Evolutionary conservation across 37 sponge, comb jelly and placozoan species (phyloP), one percentile per base, ranked within the genome.

Genomic region (Theonella swinhoei): DNA sequence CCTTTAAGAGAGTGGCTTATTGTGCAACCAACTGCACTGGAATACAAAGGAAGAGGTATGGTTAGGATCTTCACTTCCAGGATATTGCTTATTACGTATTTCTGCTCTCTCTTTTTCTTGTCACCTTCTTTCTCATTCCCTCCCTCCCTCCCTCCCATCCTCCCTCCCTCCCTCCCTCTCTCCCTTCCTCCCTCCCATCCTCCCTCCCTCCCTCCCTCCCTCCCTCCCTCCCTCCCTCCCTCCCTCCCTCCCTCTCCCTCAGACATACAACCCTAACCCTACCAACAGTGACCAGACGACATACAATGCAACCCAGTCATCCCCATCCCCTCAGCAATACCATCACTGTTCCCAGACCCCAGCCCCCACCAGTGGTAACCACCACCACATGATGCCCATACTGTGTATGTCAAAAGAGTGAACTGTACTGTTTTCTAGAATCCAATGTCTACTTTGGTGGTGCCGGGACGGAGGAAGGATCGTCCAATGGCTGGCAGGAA

Each of bases 401-500:
- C 7, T 17, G 7, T 47, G 54, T 47, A 47, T 17, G 54, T 17
- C 54, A 47, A 47, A 14, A 17, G 54, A 14, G 7, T 47, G 54
- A 47, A 14, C 11, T 47, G 7, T 47, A 47, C 11, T 47, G 54
- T 14, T 47, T 14, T 47, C 11, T 14, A 47, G 54, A 14, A 47
- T 14, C 54, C 54, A 14, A 47, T 14, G 7, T 7, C 54, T 14
- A 47, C 14, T 47, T 14, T 47, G 54, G 11, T 47, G 54, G 22
- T 70, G 35, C 30, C 71, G 35, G 37, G 7, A 20, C 39, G 54
- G 35, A 31, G 29, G 67, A 68, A 43, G 43, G 58, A 43, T 42
- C 43, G 89, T 24, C 93, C 93, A 67, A 85, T 92, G 81, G 93
- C 83, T 7, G 89, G 93, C 0, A 67, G 89, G 71, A 88, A 85